A percentile compares a stretch with the other conserved stretches of the same genome.
Conservation (phyloP, 2,797 vertebrate genomes). For the Eurystomus glaucurus region DNA sequence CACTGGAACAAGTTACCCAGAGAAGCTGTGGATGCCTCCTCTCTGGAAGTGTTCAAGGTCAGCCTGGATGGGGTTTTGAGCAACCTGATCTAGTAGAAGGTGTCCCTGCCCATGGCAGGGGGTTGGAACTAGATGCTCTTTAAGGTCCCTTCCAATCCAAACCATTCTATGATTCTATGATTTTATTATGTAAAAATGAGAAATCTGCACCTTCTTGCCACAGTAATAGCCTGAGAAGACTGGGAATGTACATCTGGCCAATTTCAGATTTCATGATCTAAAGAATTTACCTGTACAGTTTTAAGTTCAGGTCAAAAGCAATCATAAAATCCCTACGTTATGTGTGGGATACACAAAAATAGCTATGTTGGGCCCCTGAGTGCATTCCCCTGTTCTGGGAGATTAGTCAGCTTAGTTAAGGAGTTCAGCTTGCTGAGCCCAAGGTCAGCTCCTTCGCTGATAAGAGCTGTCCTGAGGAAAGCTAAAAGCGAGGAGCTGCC, state of each 20-base stretch:
- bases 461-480: not conserved
- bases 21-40: not conserved
- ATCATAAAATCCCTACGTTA: not conserved
- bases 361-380: not conserved
- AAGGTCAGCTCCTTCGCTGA: not conserved
- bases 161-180: not conserved
- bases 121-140: not conserved
- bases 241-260: no score
- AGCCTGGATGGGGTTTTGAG: not conserved
- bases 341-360: rapidly evolving
- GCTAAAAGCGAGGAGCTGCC: not conserved
- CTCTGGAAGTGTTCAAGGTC: not conserved
- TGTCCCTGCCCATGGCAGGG: not conserved
- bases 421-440: not conserved
- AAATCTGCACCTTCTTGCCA: not conserved
- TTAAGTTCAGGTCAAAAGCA: not conserved
- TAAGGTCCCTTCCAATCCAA: not conserved
- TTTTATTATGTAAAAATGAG: not conserved
- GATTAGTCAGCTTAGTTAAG: not conserved
- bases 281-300: not conserved
- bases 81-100: not conserved
- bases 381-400: not conserved
- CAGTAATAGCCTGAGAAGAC: not conserved
- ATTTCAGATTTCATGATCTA: not conserved
- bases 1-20: not conserved